phyloP scores from a whole-genome alignment of 2,888 invertebrate genomes.

The Chrysotoxum bicinctum region DNA sequence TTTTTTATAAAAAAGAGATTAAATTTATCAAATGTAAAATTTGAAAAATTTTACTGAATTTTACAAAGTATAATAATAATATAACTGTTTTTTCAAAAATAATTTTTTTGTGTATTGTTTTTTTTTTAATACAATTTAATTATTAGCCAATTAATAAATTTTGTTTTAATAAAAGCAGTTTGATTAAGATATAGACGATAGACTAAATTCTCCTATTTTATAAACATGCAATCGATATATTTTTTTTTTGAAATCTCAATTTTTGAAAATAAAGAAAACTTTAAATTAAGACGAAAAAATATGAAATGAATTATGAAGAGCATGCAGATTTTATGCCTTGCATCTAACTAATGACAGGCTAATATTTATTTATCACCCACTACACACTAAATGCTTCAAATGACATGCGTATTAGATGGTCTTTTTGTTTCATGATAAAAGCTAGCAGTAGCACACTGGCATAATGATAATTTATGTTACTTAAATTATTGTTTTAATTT shows the following conservation, averaged over 20 bases:
- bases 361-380: conserved; percentile 15
- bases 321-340: conserved; percentile 59
- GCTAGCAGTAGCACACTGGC: conserved; percentile 45
- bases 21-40: conserved; percentile 69
- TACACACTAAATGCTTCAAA: conserved; percentile 33
- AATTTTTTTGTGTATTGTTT: conserved; percentile 64
- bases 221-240: conserved; percentile 54
- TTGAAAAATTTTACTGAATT: conserved; percentile 62
- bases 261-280: not conserved
- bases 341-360: conserved; percentile 44
- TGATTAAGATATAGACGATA: conserved; percentile 67
- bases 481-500: conserved; percentile 41
- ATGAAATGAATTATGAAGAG: conserved; percentile 59
- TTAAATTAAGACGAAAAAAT: conserved; percentile 4
- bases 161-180: conserved; percentile 56
- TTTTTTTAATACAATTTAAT: conserved; percentile 56
- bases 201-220: conserved; percentile 38
- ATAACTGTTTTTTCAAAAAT: conserved; percentile 52
- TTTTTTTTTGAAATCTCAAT: conserved; percentile 5
- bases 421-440: conserved; percentile 29
- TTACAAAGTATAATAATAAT: conserved; percentile 66
- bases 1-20: conserved; percentile 28
- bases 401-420: conserved; percentile 40
- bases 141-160: conserved; percentile 65
- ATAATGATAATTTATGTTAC: conserved; percentile 30